Conservation (phyloP, 1,140 invertebrate genomes). For the Physella acuta region DNA sequence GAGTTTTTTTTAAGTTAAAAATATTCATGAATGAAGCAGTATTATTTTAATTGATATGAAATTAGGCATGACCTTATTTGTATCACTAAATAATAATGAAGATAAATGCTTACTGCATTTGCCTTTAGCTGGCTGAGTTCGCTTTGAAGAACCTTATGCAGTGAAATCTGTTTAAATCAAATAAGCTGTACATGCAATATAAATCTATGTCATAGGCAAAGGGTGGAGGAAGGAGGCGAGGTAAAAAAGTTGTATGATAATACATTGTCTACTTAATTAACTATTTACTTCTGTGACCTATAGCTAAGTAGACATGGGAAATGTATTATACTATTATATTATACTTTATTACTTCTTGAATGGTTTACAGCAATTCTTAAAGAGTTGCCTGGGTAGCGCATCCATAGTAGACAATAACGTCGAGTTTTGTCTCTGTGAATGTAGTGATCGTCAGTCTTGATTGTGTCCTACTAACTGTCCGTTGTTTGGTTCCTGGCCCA, state of each 20-base stretch:
- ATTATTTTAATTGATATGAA: neutral
- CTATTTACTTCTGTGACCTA: neutral
- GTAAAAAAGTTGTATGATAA: neutral
- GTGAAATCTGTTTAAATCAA: slow-evolving; percentile 5
- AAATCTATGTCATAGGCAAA: no score
- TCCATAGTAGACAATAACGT: no score
- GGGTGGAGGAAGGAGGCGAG: no score
- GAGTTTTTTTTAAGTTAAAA: neutral
- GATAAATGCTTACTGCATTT: slow-evolving; percentile 9
- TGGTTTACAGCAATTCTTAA: no score
- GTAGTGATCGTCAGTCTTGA: no score
- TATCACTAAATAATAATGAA: no score
- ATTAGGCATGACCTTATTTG: neutral
- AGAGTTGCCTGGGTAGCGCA: no score
- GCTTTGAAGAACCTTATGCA: slow-evolving; percentile 18
- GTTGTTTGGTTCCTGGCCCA: no score
- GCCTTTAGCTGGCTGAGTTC: slow-evolving; percentile 15
- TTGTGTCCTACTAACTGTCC: no score
- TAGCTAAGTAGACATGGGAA: neutral
- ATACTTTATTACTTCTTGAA: neutral
- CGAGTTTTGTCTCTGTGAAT: no score
- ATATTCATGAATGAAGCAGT: neutral
- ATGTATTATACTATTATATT: neutral
- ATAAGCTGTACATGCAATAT: no score
- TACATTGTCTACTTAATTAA: neutral